Conservation (phyloP, 2,888 invertebrate genomes). For the Hyposoter dolosus region DNA sequence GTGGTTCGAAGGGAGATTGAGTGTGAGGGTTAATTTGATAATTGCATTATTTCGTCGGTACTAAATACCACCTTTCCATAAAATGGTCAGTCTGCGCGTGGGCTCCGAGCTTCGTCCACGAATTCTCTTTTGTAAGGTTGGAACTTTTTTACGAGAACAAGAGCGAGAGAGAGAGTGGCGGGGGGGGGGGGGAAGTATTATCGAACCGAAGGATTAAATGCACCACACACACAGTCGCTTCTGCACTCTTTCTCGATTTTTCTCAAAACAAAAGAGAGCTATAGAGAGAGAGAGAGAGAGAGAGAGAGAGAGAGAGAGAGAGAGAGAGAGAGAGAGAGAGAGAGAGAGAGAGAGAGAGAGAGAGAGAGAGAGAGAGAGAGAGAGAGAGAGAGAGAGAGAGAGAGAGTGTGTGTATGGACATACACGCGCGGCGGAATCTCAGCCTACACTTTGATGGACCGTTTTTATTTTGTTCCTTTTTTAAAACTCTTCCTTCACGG, state of each 20-base stretch:
- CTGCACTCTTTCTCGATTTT: conserved; percentile 1
- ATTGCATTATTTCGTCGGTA: conserved; percentile 80
- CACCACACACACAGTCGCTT: conserved; percentile 23
- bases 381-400: too few relatives aligned
- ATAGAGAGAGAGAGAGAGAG: background rate
- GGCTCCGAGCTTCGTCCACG: conserved; percentile 49
- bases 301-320: too few relatives aligned
- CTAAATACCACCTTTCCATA: conserved; percentile 81
- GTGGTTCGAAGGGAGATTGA: conserved; percentile 72
- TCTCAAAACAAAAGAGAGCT: conserved; percentile 25
- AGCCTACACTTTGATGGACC: conserved; percentile 34
- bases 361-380: too few relatives aligned
- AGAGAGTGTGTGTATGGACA: background rate
- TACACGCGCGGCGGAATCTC: conserved; percentile 15
- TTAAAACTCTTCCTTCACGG: background rate
- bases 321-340: too few relatives aligned
- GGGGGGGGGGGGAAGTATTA: background rate
- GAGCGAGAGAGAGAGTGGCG: background rate
- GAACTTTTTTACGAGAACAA: conserved; percentile 5
- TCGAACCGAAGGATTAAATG: conserved; percentile 21
- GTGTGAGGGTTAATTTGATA: conserved; percentile 82
- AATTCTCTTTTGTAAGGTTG: conserved; percentile 30
- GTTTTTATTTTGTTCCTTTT: conserved; percentile 6
- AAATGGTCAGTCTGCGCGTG: conserved; percentile 74
- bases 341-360: background rate